A percentile compares a stretch with the other conserved stretches of the same genome.
Evolutionary conservation across 2,888 invertebrate species (phyloP).

Genomic region (Cosmia pyralina): DNA sequence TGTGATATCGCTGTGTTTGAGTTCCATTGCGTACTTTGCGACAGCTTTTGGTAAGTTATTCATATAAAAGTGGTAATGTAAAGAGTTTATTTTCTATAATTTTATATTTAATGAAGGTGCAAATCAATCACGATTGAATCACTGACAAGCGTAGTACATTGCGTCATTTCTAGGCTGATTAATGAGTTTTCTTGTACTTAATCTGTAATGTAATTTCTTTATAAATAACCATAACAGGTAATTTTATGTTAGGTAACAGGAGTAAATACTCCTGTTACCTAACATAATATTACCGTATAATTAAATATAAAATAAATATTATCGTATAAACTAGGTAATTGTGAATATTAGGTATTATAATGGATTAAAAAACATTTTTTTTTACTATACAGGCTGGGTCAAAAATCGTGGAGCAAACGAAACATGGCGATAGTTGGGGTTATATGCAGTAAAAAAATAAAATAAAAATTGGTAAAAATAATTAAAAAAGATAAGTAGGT

Average conservation of each 20-base stretch:
- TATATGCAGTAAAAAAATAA: too few relatives aligned
- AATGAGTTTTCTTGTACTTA: conserved; percentile 49
- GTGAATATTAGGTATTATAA: too few relatives aligned
- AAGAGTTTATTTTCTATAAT: background rate
- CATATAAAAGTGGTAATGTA: conserved; percentile 43
- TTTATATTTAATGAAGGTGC: background rate
- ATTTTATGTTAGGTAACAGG: background rate
- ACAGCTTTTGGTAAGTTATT: rapidly evolving
- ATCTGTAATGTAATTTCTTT: conserved; percentile 52
- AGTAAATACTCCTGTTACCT: too few relatives aligned
- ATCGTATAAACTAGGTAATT: too few relatives aligned
- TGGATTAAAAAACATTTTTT: too few relatives aligned
- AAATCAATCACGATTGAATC: conserved; percentile 66
- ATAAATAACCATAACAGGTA: conserved; percentile 11
- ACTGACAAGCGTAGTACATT: conserved; percentile 58
- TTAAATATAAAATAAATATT: too few relatives aligned
- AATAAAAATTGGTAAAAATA: too few relatives aligned
- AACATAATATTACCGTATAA: too few relatives aligned
- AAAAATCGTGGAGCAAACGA: too few relatives aligned
- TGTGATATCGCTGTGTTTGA: conserved; percentile 27
- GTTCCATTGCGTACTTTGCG: conserved; percentile 50
- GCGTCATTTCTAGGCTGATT: conserved; percentile 65
- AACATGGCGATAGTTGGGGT: too few relatives aligned
- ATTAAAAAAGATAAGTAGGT: too few relatives aligned
- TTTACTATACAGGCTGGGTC: too few relatives aligned